These are phyloP conservation scores for Erpetoichthys calabaricus DNA, from an alignment of 2,797 vertebrate genomes.

Conservation along the genomic window DNA sequence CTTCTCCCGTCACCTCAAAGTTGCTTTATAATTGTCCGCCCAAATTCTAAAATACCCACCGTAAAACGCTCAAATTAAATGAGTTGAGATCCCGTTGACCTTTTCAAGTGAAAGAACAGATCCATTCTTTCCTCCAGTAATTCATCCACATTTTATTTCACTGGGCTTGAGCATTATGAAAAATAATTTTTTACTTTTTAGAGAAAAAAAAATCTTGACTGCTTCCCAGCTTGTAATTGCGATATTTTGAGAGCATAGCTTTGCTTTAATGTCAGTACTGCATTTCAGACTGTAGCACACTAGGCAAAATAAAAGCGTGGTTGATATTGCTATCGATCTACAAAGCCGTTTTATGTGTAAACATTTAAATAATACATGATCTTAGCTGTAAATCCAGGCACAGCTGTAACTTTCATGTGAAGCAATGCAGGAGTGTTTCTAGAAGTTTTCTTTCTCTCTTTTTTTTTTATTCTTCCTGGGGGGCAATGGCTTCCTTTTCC, in stretches of 20 bases:
- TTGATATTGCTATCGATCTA: slow-evolving; percentile 12
- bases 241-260: not conserved
- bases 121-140: not conserved
- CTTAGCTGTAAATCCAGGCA: not conserved
- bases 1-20: no score
- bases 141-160: not conserved
- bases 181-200: not conserved
- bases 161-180: not conserved
- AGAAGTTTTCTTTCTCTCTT: not conserved
- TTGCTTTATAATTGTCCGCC: no score
- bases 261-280: not conserved
- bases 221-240: not conserved
- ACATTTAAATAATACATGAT: slow-evolving; percentile 2
- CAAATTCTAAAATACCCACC: no score
- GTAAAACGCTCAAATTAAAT: no score
- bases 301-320: not conserved
- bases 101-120: no score
- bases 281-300: not conserved
- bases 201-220: not conserved
- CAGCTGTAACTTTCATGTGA: not conserved
- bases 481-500: not conserved
- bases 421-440: not conserved
- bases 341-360: slow-evolving; percentile 3
- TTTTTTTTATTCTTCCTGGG: not conserved
- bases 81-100: no score